A percentile compares a stretch with the other conserved stretches of the same genome.
phyloP scores from a whole-genome alignment of 2,113 vertebrate genomes.

The Coregonus clupeaformis region DNA sequence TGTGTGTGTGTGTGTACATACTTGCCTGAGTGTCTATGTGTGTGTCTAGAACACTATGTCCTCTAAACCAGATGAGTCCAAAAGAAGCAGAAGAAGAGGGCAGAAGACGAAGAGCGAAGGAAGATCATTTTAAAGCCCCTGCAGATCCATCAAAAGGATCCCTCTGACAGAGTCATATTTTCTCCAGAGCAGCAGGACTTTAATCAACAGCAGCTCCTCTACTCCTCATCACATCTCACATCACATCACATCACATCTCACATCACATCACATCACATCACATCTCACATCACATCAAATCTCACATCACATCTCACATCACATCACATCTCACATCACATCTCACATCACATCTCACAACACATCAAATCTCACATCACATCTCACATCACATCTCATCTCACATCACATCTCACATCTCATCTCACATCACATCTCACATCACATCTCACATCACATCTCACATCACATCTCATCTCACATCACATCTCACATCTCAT shows the following conservation, averaged over 20 bases:
- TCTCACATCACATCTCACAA: no score
- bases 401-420: no score
- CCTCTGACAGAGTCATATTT: not conserved
- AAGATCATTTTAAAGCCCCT: not conserved
- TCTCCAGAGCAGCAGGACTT: not conserved
- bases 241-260: not conserved
- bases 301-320: no score
- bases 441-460: no score
- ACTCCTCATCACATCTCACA: not conserved
- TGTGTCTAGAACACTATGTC: conserved; percentile 42
- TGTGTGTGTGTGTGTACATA: conserved; percentile 1
- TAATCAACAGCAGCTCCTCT: not conserved
- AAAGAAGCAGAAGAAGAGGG: conserved; percentile 47
- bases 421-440: no score
- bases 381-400: no score
- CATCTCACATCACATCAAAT: no score
- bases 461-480: conserved; percentile 17
- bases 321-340: no score
- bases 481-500: not conserved
- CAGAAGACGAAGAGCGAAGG: conserved; percentile 23
- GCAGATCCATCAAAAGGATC: not conserved
- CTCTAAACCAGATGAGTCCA: conserved; percentile 48
- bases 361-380: no score
- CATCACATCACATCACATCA: no score
- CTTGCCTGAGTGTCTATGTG: conserved; percentile 15